phyloP scores from a whole-genome alignment of 2,888 invertebrate species.

The Hypselothyrea guttata region DNA sequence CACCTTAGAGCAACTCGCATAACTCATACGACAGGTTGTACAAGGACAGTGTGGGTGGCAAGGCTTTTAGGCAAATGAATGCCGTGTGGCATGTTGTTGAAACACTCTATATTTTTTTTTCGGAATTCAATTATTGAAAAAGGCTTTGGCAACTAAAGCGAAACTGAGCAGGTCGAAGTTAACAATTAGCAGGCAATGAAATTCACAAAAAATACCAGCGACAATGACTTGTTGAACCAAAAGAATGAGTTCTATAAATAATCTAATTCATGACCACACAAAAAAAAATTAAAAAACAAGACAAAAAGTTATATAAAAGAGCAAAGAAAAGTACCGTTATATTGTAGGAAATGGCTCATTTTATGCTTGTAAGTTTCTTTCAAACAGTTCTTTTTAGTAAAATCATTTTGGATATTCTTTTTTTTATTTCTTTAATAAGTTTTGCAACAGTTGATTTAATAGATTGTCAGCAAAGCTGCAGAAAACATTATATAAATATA shows the following conservation, averaged over 20 bases:
- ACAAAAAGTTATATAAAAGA: too few relatives aligned
- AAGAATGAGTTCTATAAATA: conserved; percentile 53
- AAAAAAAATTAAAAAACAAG: too few relatives aligned
- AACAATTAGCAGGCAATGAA: conserved; percentile 54
- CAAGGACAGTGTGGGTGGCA: background rate
- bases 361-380: too few relatives aligned
- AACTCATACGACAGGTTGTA: conserved; percentile 50
- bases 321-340: too few relatives aligned
- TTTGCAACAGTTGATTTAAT: too few relatives aligned
- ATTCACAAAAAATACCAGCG: conserved; percentile 20
- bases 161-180: conserved; percentile 44
- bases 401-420: too few relatives aligned
- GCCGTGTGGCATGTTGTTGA: conserved; percentile 8
- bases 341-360: too few relatives aligned
- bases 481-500: too few relatives aligned
- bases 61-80: conserved; percentile 68
- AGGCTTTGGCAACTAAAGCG: conserved; percentile 22
- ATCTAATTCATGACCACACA: too few relatives aligned
- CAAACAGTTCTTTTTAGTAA: too few relatives aligned
- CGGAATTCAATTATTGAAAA: conserved; percentile 52
- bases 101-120: conserved; percentile 13
- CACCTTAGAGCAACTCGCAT: conserved; percentile 33
- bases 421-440: too few relatives aligned
- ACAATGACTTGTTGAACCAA: conserved; percentile 56
- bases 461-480: too few relatives aligned